Base-by-base conservation (phyloP, 2,113 vertebrate species). In the Leptobrachium leishanense region DNA sequence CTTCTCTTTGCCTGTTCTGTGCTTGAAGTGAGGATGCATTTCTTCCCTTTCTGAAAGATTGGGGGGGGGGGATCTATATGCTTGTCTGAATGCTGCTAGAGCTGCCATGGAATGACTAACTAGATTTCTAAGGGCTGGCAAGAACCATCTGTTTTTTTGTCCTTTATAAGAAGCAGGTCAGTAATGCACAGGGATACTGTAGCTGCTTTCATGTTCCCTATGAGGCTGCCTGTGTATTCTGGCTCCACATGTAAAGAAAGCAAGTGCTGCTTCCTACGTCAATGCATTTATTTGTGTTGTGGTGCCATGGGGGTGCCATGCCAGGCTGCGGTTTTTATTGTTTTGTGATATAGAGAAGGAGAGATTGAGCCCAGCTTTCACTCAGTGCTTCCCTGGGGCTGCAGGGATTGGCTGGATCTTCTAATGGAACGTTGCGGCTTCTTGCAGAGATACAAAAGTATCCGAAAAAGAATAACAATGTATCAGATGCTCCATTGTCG, bases 111-210 rank as follows among this genome's bases (percentile, higher is more conserved):
- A 31, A 15, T 62, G 62, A 13, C 62, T 20, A 31, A 31, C 20
- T 31, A 31, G 20, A 31, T 31, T 31, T 50, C 46, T 50, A 50
- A 50, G n/a, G 9, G 62, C 62, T 31, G 15, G 2, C n/a, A 59
- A 11, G n/a, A 39, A 20, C 62, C 63, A 13, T 75, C 73, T 66
- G 73, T 44, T 9, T 53, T 31, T 39, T 2, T 12, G 73, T 66
- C 73, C 73, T 41, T 66, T 66, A 53, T 50, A 3, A 64, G n/a
- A 64, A 64, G 42, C 43, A 66, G 74, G 62, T 75, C 74, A 66
- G 20, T 13, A 20, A 46, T 64, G 57, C 13, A 43, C 55, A 63
- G 41, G 3, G 9, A 12, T 44, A 20, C 39, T 72, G 71, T 40
- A 64, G 11, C 73, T 41, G 57, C 73, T 74, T 65, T 50, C 3